Base-by-base conservation (phyloP, 2,113 vertebrate species). In the Arothron firmamentum region DNA sequence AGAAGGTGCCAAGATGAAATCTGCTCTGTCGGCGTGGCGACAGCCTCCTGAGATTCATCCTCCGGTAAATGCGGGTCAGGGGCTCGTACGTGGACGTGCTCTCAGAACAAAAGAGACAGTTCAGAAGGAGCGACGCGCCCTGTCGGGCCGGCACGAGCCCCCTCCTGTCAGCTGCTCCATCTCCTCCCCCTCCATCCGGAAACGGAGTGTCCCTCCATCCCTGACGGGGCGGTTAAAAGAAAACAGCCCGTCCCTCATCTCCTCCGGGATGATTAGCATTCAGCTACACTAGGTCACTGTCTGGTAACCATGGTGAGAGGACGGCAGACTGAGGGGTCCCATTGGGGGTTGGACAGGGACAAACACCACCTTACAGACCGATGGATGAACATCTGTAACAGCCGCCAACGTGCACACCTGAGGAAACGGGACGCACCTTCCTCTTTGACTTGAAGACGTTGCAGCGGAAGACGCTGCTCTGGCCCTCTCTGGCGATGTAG, bases 381-480 rank as follows among this genome's bases (percentile, higher is more conserved):
- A 38, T 2, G 34, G 34, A 38, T 3, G 34, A 11, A 38, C 34
- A 38, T 12, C 34, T 11, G 2, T 23, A 23, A 23, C 21, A 23
- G 21, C 21, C 3, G 21, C 21, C 21, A 23, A 28, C 25, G 6
- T 5, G 6, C 25, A 28, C 25, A 28, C 25, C 25, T 28, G 25
- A 28, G 9, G 31, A 4, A 43, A 4, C 43, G 7, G n/a, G 28
- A 55, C 70, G 20, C 89, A 98, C 96, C 94, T 99, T 99, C 79
- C 96, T 96, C 88, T 97, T 98, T 21, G 96, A 98, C 76, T 99
- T 99, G 86, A 99, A 99, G 65, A 99, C 97, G 0, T 98, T 98
- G 84, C 97, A 99, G 65, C 92, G 92, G 88, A 99, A 98, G 56
- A 93, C 19, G 4, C 96, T 98, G 86, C 91, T 97, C 83, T 95